Conservation (phyloP, 2,888 invertebrate species). For the Geophilus truncorum region DNA sequence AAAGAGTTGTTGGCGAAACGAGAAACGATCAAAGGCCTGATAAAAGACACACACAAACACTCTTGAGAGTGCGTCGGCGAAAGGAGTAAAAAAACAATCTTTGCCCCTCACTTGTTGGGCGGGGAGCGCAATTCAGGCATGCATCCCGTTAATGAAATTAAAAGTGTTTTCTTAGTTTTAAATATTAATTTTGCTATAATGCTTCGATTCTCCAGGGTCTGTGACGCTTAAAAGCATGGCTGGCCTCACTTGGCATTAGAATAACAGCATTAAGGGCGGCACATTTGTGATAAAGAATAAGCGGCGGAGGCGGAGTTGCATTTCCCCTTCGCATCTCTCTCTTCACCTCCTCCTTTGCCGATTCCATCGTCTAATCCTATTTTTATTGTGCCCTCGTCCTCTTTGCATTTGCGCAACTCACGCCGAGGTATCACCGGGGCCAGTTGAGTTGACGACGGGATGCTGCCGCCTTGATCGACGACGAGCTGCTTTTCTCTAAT, state of each 20-base stretch:
- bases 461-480: constrained; percentile 17
- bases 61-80: neutral
- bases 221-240: constrained; percentile 35
- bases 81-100: neutral
- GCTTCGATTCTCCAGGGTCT: constrained; percentile 37
- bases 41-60: constrained; percentile 9
- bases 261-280: constrained; percentile 36
- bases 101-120: constrained; percentile 29
- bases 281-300: constrained; percentile 34
- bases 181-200: constrained; percentile 39
- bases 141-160: constrained; percentile 36
- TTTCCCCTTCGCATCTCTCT: constrained; percentile 16
- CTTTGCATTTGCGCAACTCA: constrained; percentile 32
- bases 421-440: constrained; percentile 21
- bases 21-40: constrained; percentile 13
- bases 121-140: constrained; percentile 4
- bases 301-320: constrained; percentile 7
- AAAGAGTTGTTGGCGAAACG: constrained; percentile 20
- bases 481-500: constrained; percentile 25
- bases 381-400: constrained; percentile 31
- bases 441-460: constrained; percentile 3
- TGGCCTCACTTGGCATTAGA: constrained; percentile 34
- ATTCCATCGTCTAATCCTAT: constrained; percentile 32
- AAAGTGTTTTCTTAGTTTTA: constrained; percentile 38
- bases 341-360: neutral